phyloP scores from a whole-genome alignment of 2,113 vertebrate genomes.

The Atlantisia rogersi region DNA sequence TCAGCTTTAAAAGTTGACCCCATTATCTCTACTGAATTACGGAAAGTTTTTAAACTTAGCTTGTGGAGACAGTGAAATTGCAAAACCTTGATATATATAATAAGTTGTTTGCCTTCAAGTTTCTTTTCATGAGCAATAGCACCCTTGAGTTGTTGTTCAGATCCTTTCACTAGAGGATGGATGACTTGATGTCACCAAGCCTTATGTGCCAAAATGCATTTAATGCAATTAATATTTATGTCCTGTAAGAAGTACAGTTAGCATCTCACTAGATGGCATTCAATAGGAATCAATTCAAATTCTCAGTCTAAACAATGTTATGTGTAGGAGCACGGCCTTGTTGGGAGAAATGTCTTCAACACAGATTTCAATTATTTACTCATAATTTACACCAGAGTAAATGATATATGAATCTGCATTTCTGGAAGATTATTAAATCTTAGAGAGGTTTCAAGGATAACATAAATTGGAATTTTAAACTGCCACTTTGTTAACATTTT shows the following conservation, averaged over 20 bases:
- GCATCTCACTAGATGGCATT: neutral
- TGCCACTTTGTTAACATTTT: neutral
- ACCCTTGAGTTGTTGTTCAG: neutral
- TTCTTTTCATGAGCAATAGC: neutral
- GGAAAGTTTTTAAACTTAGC: neutral
- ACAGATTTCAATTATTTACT: neutral
- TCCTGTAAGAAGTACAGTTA: neutral
- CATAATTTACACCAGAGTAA: neutral
- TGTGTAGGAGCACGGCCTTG: neutral
- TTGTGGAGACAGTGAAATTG: neutral
- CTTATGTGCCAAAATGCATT: neutral
- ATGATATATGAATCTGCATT: neutral
- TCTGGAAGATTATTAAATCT: neutral
- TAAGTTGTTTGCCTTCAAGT: neutral
- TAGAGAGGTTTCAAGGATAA: neutral
- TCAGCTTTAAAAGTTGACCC: constrained; percentile 7
- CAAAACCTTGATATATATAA: neutral
- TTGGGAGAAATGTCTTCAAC: neutral
- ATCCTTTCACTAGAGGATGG: neutral
- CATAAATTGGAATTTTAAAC: neutral
- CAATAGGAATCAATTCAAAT: neutral
- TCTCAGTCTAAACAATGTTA: neutral
- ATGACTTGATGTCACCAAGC: neutral
- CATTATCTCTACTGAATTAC: neutral
- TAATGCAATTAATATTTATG: neutral